Evolutionary conservation across 1,140 invertebrate species (phyloP), one percentile per base, ranked within the genome.

Genomic region (Drosophila busckii): DNA sequence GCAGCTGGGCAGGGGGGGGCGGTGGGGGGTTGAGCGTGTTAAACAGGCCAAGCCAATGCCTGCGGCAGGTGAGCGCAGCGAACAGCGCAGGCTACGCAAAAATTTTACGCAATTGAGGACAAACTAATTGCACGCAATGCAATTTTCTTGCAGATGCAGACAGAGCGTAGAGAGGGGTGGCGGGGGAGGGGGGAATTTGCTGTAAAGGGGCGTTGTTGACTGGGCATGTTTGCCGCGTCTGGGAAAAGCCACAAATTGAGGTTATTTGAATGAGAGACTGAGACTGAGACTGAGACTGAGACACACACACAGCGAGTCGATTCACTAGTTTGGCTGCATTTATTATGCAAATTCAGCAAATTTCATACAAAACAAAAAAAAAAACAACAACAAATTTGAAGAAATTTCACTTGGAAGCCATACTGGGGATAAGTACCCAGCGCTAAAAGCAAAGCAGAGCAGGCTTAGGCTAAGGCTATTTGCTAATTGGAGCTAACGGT

Each of bases 71-170:
- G 69, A 73, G 73, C 31, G 23, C 15, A 26, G 13, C 48, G 22
- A 56, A 28, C 60, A 19, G 15, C 31, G 12, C 7, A 12, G 4
- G 4, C 12, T 15, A 17, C 61, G 70, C 62, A 50, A 59, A 58
- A 34, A 68, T 53, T 73, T 73, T 73, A 68, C 56, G 69, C 69
- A 67, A 71, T 58, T 73, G 56, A 50, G 67, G 62, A 56, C 69
- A 71, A n/a, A 40, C 26, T 40, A 41, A 35, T 59, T 53, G 44
- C 48, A 59, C 48, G 48, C 46, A 53, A 20, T 28, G 48, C 32
- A 53, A 37, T 28, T 42, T 15, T 20, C n/a, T n/a, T n/a, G n/a
- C n/a, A n/a, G n/a, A 4, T 6, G 28, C 17, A 31, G n/a, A 22
- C 17, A 7, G 10, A 3, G 15, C n/a, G 9, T 13, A 9, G 9